Percentiles rank a stretch among this genome's conserved stretches.
Conservation (phyloP, 1,140 invertebrate genomes). For the Dryas iulia region DNA sequence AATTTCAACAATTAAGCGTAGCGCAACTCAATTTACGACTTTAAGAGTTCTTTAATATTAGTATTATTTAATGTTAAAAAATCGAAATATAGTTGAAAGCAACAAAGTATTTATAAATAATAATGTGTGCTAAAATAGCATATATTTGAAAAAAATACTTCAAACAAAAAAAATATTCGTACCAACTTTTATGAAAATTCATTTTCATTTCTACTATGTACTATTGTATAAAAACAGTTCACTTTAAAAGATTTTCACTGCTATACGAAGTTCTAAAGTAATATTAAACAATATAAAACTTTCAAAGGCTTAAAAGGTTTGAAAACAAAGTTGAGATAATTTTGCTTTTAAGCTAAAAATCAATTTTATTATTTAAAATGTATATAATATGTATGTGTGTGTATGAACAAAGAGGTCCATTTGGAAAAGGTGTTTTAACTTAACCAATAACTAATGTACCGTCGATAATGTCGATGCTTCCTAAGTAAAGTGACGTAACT, state of each 20-base stretch:
- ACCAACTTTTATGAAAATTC: background rate
- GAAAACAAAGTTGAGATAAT: background rate
- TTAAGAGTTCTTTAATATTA: no score
- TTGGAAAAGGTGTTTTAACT: background rate
- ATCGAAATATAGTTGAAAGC: no score
- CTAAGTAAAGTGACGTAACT: no score
- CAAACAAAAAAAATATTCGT: background rate
- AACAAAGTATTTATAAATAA: no score
- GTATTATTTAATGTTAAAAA: no score
- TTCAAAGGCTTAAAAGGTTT: background rate
- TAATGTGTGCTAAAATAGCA: background rate
- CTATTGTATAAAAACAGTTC: background rate
- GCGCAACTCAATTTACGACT: no score
- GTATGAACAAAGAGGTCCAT: background rate
- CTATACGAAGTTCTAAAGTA: slow-evolving; percentile 1
- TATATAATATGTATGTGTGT: background rate
- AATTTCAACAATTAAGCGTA: no score
- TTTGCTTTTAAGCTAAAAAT: background rate
- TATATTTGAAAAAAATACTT: background rate
- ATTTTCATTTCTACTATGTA: background rate
- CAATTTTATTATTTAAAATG: background rate
- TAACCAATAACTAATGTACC: background rate
- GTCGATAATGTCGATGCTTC: background rate
- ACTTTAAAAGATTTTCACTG: slow-evolving; percentile 1
- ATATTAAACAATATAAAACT: slow-evolving; percentile 1